A percentile compares a stretch with the other conserved stretches of the same genome.
These are phyloP conservation scores for Teleiodes luculella DNA, from an alignment of 2,888 invertebrate genomes.

Conservation along the genomic window DNA sequence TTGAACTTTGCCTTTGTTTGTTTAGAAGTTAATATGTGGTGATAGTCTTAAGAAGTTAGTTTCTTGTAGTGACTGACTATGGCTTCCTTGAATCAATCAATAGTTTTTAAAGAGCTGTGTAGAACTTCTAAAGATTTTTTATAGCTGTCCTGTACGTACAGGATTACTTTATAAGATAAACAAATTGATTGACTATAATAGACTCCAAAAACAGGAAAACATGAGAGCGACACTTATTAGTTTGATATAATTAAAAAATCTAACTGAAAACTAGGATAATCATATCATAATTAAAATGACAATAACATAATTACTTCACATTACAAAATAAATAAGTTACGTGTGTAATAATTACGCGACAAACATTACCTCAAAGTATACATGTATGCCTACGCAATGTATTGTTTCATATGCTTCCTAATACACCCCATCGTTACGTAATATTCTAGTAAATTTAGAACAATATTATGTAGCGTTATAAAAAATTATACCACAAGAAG, in stretches of 20 bases:
- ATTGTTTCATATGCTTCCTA: constrained; percentile 11
- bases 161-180: no score
- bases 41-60: not conserved
- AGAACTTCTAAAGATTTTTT: no score
- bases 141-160: no score
- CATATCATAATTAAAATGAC: not conserved
- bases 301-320: not conserved
- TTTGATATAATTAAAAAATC: not conserved
- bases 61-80: not conserved
- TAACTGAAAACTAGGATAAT: not conserved
- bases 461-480: not conserved
- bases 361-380: constrained; percentile 1
- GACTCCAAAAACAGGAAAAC: no score
- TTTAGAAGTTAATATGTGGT: no score
- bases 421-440: not conserved
- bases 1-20: not conserved
- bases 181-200: no score
- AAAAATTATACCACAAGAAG: not conserved
- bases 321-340: constrained; percentile 4
- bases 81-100: not conserved
- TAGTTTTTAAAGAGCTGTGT: not conserved
- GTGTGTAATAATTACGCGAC: constrained; percentile 5
- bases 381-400: not conserved
- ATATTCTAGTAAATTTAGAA: constrained; percentile 6
- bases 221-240: not conserved